Base-by-base conservation (phyloP, 2,797 vertebrate genomes). In the Poeciliopsis presidionis region DNA sequence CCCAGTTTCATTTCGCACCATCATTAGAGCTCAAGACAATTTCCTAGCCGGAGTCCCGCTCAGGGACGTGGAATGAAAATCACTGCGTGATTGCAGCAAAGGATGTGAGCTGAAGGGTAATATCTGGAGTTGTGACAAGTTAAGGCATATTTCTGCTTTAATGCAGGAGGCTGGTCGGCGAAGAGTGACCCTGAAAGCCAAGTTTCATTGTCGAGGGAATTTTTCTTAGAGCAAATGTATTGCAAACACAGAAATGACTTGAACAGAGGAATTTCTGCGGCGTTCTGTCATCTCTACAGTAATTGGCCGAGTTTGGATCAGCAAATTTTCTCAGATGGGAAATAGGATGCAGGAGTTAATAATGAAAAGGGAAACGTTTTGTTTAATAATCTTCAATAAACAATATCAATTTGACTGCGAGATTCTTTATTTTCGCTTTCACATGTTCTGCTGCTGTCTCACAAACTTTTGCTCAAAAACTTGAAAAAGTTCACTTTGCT, bases 11-110 rank as follows among this genome's bases (percentile, higher is more conserved):
- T 90, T 90, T 81, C 0, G 13, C 12, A 7, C 81, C 85, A 84
- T 92, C 87, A 90, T 92, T 92, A 91, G 77, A 87, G 79, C 85
- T 85, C 73, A 74, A 84, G 86, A 86, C 86, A 88, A 90, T 92
- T 91, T 92, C 84, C 89, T 80, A 84, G 55, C 47, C 28, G 18
- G 63, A 79, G 78, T 85, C 78, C 78, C 70, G 77, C 82, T 61
- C 71, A 65, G 46, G 59, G 85, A 83, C 78, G 77, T 83, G 83
- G 76, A 88, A 84, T 88, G 80, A 82, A 89, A 87, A 83, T 69
- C 22, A 75, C 67, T 82, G 81, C 87, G 79, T 91, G 87, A 85
- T 82, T 88, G 57, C 75, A 77, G 80, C 77, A 73, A 83, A 85
- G 43, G 71, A 83, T 79, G 74, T 72, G 75, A 88, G 85, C 81